Evolutionary conservation across 2,797 vertebrate genomes (phyloP).

Genomic region (Oreonectes daqikongensis): DNA sequence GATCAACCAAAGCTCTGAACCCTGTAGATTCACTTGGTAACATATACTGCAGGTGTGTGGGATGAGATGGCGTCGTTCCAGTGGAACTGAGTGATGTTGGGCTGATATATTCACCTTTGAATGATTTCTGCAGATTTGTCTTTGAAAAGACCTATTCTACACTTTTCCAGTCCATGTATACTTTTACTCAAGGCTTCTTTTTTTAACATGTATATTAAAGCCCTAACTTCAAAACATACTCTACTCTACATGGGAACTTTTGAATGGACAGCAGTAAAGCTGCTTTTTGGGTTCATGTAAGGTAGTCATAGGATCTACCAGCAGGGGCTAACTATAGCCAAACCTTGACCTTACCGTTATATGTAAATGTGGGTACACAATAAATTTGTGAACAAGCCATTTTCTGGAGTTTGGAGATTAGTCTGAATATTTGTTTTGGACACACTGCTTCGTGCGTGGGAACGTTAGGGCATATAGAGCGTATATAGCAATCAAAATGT

Average conservation of each 20-base stretch:
- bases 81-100: constrained; percentile 33
- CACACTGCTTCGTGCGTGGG: too few relatives aligned
- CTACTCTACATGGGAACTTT: too few relatives aligned
- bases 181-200: too few relatives aligned
- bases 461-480: too few relatives aligned
- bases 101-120: constrained; percentile 33
- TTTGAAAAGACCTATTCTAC: constrained; percentile 16
- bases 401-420: too few relatives aligned
- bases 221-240: too few relatives aligned
- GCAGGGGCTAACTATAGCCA: neutral
- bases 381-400: too few relatives aligned
- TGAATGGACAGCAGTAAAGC: too few relatives aligned
- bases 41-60: constrained; percentile 53
- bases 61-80: constrained; percentile 43
- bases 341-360: neutral
- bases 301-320: neutral
- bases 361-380: neutral
- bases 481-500: neutral
- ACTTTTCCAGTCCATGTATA: neutral
- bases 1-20: constrained; percentile 32
- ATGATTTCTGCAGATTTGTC: constrained; percentile 25
- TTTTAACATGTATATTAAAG: too few relatives aligned
- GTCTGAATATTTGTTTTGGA: too few relatives aligned
- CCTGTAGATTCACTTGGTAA: constrained; percentile 41
- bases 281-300: too few relatives aligned